These are phyloP conservation scores for Drosophila pallidifrons DNA, from an alignment of 1,140 invertebrate genomes.

Conservation along the genomic window DNA sequence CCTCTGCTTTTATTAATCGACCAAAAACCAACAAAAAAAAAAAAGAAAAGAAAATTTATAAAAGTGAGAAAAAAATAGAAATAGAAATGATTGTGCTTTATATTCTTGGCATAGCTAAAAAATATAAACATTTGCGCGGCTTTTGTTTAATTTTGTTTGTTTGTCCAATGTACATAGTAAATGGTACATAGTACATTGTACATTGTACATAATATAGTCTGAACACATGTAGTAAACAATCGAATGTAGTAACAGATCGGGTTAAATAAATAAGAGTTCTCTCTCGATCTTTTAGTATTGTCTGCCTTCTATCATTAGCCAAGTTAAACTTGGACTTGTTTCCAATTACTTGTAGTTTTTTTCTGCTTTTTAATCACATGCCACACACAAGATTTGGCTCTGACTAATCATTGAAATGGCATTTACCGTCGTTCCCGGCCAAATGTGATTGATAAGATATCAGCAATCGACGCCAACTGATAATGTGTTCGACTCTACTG, in stretches of 20 bases:
- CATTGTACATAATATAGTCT: constrained; percentile 30
- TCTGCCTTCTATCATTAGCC: constrained; percentile 27
- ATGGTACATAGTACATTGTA: not conserved
- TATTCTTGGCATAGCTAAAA: constrained; percentile 54
- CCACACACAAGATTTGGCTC: constrained; percentile 33
- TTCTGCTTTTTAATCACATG: constrained; percentile 39
- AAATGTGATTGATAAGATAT: constrained; percentile 73
- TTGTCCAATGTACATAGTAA: constrained; percentile 50
- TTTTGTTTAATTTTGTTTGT: constrained; percentile 62
- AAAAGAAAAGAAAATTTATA: not conserved
- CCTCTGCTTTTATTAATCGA: constrained; percentile 72
- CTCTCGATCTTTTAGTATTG: not conserved
- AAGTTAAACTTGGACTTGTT: constrained; percentile 35
- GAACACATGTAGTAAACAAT: constrained; percentile 19
- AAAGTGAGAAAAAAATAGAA: constrained; percentile 6
- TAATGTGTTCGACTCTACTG: constrained; percentile 24
- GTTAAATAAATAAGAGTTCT: constrained; percentile 13
- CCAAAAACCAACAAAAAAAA: constrained; percentile 5
- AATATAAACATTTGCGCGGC: constrained; percentile 66
- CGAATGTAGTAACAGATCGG: constrained; percentile 10
- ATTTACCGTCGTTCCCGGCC: constrained; percentile 25
- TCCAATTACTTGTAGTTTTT: not conserved
- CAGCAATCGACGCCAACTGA: constrained; percentile 36
- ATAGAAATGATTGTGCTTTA: constrained; percentile 51
- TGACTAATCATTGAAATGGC: constrained; percentile 63